Percentiles rank a stretch among this genome's conserved stretches.
Evolutionary conservation across 2,888 invertebrate genomes (phyloP).

Genomic region (Digitonthophagus gazella): DNA sequence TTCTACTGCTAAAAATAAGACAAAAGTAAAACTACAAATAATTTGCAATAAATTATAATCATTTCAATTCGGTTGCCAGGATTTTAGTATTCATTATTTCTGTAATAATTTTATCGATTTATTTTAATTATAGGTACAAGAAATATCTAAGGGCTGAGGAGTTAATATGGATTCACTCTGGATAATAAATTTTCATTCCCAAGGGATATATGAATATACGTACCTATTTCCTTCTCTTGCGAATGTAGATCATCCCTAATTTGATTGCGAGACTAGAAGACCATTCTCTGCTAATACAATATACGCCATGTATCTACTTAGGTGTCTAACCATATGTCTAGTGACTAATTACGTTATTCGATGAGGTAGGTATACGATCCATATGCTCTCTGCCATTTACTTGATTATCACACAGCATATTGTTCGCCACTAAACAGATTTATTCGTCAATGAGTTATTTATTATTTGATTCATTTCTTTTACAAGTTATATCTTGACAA

Average conservation of each 20-base stretch:
- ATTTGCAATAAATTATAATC: too few relatives aligned
- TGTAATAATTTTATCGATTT: too few relatives aligned
- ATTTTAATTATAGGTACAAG: neutral
- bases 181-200: too few relatives aligned
- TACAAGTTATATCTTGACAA: too few relatives aligned
- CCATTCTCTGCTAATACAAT: constrained; percentile 7
- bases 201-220: neutral
- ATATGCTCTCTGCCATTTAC: neutral
- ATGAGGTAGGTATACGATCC: neutral
- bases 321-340: constrained; percentile 8
- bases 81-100: too few relatives aligned
- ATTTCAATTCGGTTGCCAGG: too few relatives aligned
- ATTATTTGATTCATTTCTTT: too few relatives aligned
- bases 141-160: too few relatives aligned
- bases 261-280: neutral
- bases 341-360: constrained; percentile 12
- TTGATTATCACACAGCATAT: neutral
- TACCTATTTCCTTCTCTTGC: neutral
- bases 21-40: too few relatives aligned
- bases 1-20: too few relatives aligned
- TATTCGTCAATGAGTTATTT: neutral
- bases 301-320: constrained; percentile 10
- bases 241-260: neutral
- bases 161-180: neutral
- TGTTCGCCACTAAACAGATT: neutral